A percentile compares a stretch with the other conserved stretches of the same genome.
These are phyloP conservation scores for Anhinga anhinga DNA, from an alignment of 2,113 vertebrate species.

Conservation along the genomic window DNA sequence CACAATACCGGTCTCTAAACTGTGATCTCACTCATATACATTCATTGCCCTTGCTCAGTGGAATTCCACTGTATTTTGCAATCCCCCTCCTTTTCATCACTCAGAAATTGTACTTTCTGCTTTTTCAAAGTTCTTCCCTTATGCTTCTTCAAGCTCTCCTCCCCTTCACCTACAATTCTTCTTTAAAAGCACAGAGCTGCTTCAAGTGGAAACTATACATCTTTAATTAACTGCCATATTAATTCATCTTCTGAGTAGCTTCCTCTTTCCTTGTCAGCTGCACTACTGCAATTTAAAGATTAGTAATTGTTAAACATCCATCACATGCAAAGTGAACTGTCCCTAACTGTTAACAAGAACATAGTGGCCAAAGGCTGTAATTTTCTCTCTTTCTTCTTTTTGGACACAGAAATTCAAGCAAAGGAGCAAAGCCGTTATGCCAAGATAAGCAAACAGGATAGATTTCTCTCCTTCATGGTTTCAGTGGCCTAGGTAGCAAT, in stretches of 20 bases:
- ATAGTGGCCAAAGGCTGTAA: neutral
- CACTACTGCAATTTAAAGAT: constrained; percentile 53
- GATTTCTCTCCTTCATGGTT: neutral
- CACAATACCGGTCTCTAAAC: neutral
- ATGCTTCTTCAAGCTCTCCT: neutral
- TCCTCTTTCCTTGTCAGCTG: constrained; percentile 23
- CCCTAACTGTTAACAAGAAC: constrained; percentile 36
- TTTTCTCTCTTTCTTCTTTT: neutral
- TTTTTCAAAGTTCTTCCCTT: neutral
- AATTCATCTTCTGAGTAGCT: constrained; percentile 62
- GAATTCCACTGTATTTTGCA: neutral
- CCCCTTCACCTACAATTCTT: neutral
- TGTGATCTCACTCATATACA: neutral
- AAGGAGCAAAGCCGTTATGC: neutral
- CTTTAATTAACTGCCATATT: constrained; percentile 64
- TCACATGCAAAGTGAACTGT: constrained; percentile 53
- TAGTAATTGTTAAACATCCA: constrained; percentile 65
- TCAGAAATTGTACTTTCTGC: neutral
- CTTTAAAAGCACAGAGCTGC: neutral
- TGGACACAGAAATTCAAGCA: neutral
- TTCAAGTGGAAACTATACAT: constrained; percentile 22
- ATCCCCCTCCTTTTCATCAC: neutral
- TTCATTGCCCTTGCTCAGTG: neutral
- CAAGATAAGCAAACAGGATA: neutral
- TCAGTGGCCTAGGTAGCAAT: neutral